These are phyloP conservation scores for Campylomormyrus tamandua DNA, from an alignment of 2,113 vertebrate genomes.

Conservation along the genomic window DNA sequence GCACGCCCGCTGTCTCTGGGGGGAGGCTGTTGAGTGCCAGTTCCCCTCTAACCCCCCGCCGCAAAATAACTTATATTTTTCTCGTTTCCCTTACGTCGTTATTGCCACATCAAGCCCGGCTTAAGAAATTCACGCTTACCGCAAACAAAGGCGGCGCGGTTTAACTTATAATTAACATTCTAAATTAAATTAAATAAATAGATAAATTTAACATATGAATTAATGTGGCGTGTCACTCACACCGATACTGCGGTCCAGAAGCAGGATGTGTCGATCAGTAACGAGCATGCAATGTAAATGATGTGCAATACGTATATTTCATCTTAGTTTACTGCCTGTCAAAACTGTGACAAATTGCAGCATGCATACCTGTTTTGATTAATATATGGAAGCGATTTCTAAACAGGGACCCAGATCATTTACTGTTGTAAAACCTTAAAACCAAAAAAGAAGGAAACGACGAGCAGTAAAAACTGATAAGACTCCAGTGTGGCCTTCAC, in stretches of 20 bases:
- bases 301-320: neutral
- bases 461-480: neutral
- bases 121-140: neutral
- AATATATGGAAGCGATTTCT: neutral
- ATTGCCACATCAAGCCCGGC: neutral
- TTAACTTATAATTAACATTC: neutral
- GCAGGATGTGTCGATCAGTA: neutral
- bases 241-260: neutral
- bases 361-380: neutral
- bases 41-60: neutral
- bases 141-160: neutral
- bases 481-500: neutral
- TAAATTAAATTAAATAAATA: neutral
- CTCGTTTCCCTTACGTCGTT: neutral
- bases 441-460: neutral
- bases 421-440: neutral
- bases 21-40: conserved; percentile 3
- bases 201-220: neutral
- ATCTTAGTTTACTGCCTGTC: neutral
- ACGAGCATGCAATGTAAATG: neutral
- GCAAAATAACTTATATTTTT: neutral
- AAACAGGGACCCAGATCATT: neutral
- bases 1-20: conserved; percentile 28
- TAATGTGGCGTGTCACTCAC: neutral
- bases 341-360: neutral